These are phyloP conservation scores for Pristis pectinata DNA, from an alignment of 2,797 vertebrate genomes.

Conservation along the genomic window DNA sequence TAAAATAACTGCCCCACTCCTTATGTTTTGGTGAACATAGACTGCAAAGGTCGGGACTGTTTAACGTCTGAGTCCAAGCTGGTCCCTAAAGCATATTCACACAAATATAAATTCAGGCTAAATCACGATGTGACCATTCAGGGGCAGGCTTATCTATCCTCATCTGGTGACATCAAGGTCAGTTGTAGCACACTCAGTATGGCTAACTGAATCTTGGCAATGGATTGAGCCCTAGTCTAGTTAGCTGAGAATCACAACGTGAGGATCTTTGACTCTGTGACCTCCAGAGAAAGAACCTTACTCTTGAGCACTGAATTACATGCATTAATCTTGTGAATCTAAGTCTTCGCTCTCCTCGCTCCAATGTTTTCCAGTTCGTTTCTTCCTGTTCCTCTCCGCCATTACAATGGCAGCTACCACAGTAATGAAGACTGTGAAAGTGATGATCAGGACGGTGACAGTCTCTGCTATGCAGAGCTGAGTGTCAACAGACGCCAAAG, in stretches of 20 bases:
- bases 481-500: conserved; percentile 56
- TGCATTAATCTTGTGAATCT: conserved; percentile 53
- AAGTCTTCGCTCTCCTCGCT: conserved; percentile 59
- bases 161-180: neutral
- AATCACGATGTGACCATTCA: neutral
- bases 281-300: neutral
- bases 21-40: neutral
- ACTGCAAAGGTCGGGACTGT: neutral
- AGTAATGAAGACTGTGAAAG: conserved; percentile 63
- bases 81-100: neutral
- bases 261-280: neutral
- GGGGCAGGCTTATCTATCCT: neutral
- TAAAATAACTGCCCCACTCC: neutral
- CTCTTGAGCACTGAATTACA: neutral
- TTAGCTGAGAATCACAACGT: neutral
- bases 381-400: conserved; percentile 69
- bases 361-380: conserved; percentile 60
- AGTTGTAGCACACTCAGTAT: neutral
- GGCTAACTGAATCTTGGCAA: neutral
- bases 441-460: conserved; percentile 70
- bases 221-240: neutral
- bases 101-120: neutral
- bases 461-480: conserved; percentile 71
- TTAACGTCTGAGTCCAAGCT: neutral
- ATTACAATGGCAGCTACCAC: conserved; percentile 68